Conservation (phyloP, 2,797 vertebrate species). For the Acanthurus lineatus region DNA sequence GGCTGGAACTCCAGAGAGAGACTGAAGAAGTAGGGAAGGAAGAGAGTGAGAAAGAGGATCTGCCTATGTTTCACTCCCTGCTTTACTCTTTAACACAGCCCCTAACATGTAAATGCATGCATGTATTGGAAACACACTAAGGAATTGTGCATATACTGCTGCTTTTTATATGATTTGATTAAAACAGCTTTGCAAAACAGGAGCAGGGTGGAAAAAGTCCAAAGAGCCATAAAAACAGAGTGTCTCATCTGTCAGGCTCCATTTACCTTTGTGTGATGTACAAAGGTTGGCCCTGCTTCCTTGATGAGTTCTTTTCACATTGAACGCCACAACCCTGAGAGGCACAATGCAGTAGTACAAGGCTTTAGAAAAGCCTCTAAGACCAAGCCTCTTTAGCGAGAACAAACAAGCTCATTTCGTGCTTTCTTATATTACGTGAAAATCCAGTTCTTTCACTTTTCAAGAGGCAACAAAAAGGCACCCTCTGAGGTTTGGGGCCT, state of each 20-base stretch:
- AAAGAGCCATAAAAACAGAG: constrained; percentile 18
- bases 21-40: background rate
- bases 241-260: constrained; percentile 31
- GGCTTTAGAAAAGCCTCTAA: constrained; percentile 2
- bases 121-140: constrained; percentile 9
- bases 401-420: constrained; percentile 55
- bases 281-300: constrained; percentile 43
- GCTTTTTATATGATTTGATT: constrained; percentile 39
- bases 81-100: constrained; percentile 23
- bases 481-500: background rate
- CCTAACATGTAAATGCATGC: constrained; percentile 42
- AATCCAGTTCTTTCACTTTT: constrained; percentile 28
- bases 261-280: constrained; percentile 51
- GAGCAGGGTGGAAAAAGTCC: background rate
- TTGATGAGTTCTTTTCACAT: constrained; percentile 45
- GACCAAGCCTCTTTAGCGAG: constrained; percentile 26
- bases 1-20: constrained; percentile 47
- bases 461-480: constrained; percentile 33
- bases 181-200: constrained; percentile 28
- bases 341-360: constrained; percentile 27
- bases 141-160: constrained; percentile 44
- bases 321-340: constrained; percentile 27
- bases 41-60: constrained; percentile 19
- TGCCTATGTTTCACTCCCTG: constrained; percentile 38
- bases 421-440: constrained; percentile 37